Evolutionary conservation across 2,113 vertebrate genomes (phyloP).

Genomic region (Hemiprocne comata): DNA sequence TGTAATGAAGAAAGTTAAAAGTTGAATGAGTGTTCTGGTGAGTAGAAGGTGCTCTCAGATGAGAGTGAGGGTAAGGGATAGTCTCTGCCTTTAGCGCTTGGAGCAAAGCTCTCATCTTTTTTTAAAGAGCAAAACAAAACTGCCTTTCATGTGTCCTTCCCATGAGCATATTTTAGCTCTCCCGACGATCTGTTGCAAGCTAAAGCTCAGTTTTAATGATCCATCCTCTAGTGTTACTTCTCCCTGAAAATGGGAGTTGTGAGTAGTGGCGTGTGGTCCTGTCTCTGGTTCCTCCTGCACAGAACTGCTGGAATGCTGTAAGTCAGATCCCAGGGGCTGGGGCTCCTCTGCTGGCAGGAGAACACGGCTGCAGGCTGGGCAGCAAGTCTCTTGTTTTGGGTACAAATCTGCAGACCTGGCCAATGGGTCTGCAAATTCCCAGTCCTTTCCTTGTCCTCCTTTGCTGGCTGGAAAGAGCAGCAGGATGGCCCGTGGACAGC

Average conservation of each 20-base stretch:
- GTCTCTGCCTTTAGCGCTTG: not conserved
- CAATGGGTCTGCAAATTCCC: not conserved
- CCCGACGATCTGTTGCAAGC: not conserved
- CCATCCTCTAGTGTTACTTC: not conserved
- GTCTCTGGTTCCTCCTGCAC: not conserved
- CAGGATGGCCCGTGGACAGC: accelerated
- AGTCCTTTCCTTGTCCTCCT: not conserved
- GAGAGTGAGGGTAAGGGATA: not conserved
- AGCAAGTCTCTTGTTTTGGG: not conserved
- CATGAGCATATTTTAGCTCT: not conserved
- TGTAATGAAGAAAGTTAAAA: not conserved
- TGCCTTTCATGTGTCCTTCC: not conserved
- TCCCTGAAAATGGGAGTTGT: accelerated
- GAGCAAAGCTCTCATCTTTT: not conserved
- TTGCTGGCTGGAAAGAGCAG: not conserved
- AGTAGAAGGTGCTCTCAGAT: not conserved
- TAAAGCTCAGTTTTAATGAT: not conserved
- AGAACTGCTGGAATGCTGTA: accelerated
- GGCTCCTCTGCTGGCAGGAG: not conserved
- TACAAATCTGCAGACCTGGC: not conserved
- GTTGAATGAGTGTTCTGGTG: not conserved
- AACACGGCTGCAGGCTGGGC: accelerated
- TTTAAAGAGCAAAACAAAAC: not conserved
- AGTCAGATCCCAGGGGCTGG: not conserved
- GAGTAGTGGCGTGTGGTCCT: not conserved